These are phyloP conservation scores for Tipula unca DNA, from an alignment of 2,888 invertebrate species.

Conservation along the genomic window DNA sequence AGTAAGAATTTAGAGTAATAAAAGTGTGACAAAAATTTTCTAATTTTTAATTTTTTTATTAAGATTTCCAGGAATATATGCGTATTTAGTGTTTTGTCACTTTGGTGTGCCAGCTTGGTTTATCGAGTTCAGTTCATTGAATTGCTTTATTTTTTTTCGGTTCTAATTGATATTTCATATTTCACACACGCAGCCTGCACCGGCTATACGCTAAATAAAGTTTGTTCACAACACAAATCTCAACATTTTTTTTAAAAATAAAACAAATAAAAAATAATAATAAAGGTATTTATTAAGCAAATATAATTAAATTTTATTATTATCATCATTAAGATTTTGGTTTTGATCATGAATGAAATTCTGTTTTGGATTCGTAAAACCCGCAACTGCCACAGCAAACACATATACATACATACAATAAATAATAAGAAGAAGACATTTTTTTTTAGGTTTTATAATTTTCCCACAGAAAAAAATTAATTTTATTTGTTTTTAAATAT, in stretches of 20 bases:
- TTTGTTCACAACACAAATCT: not conserved
- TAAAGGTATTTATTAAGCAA: not conserved
- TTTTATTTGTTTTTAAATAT: not conserved
- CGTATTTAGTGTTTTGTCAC: not conserved
- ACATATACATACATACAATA: no score
- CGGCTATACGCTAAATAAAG: not conserved
- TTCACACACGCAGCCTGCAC: not conserved
- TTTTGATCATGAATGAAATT: not conserved
- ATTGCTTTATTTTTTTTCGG: no score
- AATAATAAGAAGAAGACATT: not conserved
- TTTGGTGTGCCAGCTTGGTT: not conserved
- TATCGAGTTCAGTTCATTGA: not conserved
- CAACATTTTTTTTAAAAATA: not conserved
- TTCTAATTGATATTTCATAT: not conserved
- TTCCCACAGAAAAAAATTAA: not conserved
- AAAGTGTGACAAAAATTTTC: not conserved
- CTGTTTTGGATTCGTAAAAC: not conserved
- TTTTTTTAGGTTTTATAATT: not conserved
- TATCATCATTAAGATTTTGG: not conserved
- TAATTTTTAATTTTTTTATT: not conserved
- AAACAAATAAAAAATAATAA: not conserved
- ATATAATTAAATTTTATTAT: slow-evolving; percentile 8
- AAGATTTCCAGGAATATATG: not conserved
- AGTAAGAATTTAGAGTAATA: not conserved
- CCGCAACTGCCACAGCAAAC: not conserved